A percentile compares a stretch with the other conserved stretches of the same genome.
Conservation (phyloP, 1,140 invertebrate genomes). For the Pogonus chalceus region DNA sequence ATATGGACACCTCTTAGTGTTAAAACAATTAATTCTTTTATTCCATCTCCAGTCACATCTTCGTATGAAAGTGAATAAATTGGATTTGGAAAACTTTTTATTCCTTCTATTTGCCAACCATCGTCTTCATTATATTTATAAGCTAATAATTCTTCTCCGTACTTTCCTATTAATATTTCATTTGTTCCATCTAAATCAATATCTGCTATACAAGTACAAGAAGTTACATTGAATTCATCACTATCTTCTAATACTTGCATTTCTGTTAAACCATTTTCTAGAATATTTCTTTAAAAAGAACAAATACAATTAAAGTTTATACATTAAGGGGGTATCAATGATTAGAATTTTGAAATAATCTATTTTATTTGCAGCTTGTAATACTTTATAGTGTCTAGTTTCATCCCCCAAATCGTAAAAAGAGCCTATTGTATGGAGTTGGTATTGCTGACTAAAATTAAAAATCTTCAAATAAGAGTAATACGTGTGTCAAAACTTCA, state of each 20-base stretch:
- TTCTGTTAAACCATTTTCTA: conserved; percentile 43
- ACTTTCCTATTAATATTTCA: conserved; percentile 64
- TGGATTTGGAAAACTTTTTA: conserved; percentile 48
- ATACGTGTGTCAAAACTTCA: no score
- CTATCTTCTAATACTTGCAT: conserved; percentile 40
- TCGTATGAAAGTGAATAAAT: conserved; percentile 50
- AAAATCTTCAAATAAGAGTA: no score
- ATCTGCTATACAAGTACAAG: conserved; percentile 53
- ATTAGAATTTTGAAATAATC: no score
- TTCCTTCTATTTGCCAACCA: conserved; percentile 38
- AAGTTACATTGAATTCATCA: conserved; percentile 45
- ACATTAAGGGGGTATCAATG: no score
- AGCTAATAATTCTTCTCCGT: conserved; percentile 50
- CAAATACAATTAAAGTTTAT: no score
- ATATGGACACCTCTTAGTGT: conserved; percentile 58
- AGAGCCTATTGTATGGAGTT: no score
- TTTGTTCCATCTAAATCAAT: conserved; percentile 62
- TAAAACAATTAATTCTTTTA: conserved; percentile 56
- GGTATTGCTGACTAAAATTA: no score
- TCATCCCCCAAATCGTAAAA: no score
- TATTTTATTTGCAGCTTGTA: no score
- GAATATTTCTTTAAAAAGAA: conserved; percentile 43
- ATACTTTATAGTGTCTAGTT: no score
- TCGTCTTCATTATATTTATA: conserved; percentile 41
- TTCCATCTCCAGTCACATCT: conserved; percentile 59